These are phyloP conservation scores for Chionis minor DNA, from an alignment of 2,113 vertebrate species.

Conservation along the genomic window DNA sequence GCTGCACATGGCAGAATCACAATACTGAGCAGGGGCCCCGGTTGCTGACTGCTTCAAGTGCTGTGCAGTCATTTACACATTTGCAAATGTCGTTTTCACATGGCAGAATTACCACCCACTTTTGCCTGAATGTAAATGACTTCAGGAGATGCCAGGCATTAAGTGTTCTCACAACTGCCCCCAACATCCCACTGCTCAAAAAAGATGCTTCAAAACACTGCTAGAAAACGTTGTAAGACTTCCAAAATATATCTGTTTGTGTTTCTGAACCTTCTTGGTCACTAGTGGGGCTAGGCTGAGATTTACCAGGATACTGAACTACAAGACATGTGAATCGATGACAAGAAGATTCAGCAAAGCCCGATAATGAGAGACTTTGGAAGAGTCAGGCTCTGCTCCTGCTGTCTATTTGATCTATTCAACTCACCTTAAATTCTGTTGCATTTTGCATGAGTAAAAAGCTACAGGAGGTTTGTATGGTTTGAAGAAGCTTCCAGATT, in stretches of 20 bases:
- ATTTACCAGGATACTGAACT: neutral
- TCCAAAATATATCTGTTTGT: neutral
- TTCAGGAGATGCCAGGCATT: slow-evolving; percentile 30
- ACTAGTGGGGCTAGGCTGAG: neutral
- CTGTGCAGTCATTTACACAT: slow-evolving; percentile 47
- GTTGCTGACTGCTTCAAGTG: neutral
- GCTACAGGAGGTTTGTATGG: neutral
- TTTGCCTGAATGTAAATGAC: slow-evolving; percentile 43
- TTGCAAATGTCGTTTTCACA: slow-evolving; percentile 36
- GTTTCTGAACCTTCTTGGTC: neutral
- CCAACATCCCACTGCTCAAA: slow-evolving; percentile 1
- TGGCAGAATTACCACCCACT: slow-evolving; percentile 58
- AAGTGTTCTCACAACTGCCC: slow-evolving; percentile 55
- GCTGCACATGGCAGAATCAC: slow-evolving; percentile 32
- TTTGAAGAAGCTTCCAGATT: slow-evolving; percentile 20
- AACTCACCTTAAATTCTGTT: neutral
- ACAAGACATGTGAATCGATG: neutral
- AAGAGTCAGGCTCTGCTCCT: neutral
- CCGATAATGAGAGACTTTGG: neutral
- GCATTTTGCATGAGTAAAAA: neutral
- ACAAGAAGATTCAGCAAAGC: slow-evolving; percentile 12
- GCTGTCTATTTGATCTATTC: neutral
- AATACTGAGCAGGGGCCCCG: neutral
- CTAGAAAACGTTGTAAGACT: neutral
- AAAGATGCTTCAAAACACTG: neutral